These are phyloP conservation scores for Pocillopora grandis DNA, from an alignment of 92 coral and sea anemone genomes.

Conservation along the genomic window DNA sequence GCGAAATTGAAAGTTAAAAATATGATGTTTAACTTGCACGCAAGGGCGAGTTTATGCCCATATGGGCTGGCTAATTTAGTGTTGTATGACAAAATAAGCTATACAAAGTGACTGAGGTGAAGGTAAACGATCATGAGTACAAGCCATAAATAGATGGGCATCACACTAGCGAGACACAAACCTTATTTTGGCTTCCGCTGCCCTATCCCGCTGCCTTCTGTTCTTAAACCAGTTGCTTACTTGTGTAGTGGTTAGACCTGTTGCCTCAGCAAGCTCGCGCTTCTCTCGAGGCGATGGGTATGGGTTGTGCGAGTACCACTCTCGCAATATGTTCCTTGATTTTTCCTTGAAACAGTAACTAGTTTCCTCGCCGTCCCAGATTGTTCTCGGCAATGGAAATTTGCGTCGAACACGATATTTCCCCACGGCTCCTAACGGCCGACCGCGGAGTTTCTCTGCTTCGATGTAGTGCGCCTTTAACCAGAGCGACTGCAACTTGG, in stretches of 20 bases:
- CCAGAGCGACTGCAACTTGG: slow-evolving; percentile 98
- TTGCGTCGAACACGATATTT: slow-evolving; percentile 99
- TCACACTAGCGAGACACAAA: slow-evolving; percentile 33
- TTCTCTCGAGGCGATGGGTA: slow-evolving; percentile 99
- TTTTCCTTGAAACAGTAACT: slow-evolving; percentile 99
- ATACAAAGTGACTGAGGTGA: slow-evolving; percentile 41
- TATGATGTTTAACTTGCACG: neutral
- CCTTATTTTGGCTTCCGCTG: slow-evolving; percentile 99
- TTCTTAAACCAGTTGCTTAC: slow-evolving; percentile 99
- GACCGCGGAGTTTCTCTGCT: slow-evolving; percentile 97
- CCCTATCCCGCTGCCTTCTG: slow-evolving; percentile 97
- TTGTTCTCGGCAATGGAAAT: slow-evolving; percentile 98
- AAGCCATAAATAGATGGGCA: slow-evolving; percentile 24
- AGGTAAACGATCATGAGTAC: slow-evolving; percentile 49
- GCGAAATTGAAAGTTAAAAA: slow-evolving; percentile 25
- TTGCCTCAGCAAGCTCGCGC: slow-evolving; percentile 97
- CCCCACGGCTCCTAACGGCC: slow-evolving; percentile 99
- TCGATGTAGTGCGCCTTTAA: slow-evolving; percentile 99
- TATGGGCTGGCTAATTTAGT: slow-evolving; percentile 42
- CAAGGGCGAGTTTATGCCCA: slow-evolving; percentile 10
- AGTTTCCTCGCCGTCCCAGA: slow-evolving; percentile 99
- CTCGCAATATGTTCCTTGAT: slow-evolving; percentile 97
- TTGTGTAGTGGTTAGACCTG: slow-evolving; percentile 98
- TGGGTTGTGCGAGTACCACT: slow-evolving; percentile 99
- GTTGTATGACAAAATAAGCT: slow-evolving; percentile 41